A percentile compares a stretch with the other conserved stretches of the same genome.
These are phyloP conservation scores for Acanthoscelides obtectus DNA, from an alignment of 2,888 invertebrate species.

Conservation along the genomic window DNA sequence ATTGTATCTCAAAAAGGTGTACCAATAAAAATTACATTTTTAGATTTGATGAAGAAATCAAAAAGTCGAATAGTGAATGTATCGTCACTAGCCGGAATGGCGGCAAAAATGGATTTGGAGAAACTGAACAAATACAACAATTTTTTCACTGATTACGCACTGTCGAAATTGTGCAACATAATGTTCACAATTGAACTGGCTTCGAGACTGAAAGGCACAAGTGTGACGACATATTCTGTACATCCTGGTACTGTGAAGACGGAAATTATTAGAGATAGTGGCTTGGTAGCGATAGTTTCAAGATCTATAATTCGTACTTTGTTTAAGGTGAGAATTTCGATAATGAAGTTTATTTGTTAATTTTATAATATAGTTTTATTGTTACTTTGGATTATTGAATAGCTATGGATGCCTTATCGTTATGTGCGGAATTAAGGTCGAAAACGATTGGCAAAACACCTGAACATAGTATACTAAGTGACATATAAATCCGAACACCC, in stretches of 20 bases:
- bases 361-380: too few relatives aligned
- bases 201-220: conserved; percentile 22
- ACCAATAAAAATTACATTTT: not conserved
- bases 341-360: too few relatives aligned
- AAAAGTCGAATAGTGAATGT: conserved; percentile 29
- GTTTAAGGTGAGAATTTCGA: not conserved
- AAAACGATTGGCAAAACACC: too few relatives aligned
- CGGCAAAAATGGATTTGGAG: conserved; percentile 14
- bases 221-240: conserved; percentile 29
- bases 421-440: too few relatives aligned
- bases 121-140: conserved; percentile 1
- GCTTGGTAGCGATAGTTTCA: not conserved
- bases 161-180: conserved; percentile 31
- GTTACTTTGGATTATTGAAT: too few relatives aligned
- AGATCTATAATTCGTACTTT: not conserved
- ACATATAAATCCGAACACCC: too few relatives aligned
- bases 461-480: too few relatives aligned
- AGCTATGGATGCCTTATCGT: too few relatives aligned
- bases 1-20: too few relatives aligned
- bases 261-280: conserved; percentile 10
- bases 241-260: conserved; percentile 32
- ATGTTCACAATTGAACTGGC: conserved; percentile 31
- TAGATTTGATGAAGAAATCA: conserved; percentile 48
- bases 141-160: conserved; percentile 10
- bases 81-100: conserved; percentile 20